Base-by-base conservation (phyloP, 2,888 invertebrate species). In the Meiosimyza platycephala region DNA sequence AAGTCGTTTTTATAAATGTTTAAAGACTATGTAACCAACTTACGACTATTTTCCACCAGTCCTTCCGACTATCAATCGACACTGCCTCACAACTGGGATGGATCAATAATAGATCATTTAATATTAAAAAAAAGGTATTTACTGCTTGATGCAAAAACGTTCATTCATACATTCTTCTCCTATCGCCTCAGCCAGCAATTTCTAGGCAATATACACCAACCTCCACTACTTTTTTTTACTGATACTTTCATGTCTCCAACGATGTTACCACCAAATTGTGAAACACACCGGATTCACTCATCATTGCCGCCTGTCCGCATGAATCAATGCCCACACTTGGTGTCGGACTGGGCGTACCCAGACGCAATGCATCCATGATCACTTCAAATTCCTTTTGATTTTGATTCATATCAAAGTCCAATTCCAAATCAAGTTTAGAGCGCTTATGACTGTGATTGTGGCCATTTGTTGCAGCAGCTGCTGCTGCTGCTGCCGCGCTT, bases 251-350 rank as follows among this genome's bases (percentile, higher is more conserved):
- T 85, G 87, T 87, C 78, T 87, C 87, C 78, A 87, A 77, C 54
- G 87, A 87, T 62, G 87, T 87, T 7, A 87, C 87, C 22, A 87
- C 87, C 77, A 87, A 80, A 80, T 87, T 87, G 75, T 87, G 87
- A 75, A 87, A 87, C 63, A 86, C 85, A 74, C 83, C 83, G 71
- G 85, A 81, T 74, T 92, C 92, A 80, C 90, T 90, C 88, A 92
- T 90, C 80, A 91, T 91, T 63, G 91, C 90, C 79, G 92, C 92
- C 76, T 87, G 87, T 47, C 92, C 92, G 81, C 92, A 92, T 72
- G 89, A 89, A 81, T 88, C 89, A 78, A 86, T 83, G 50, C 81
- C 82, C 78, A 78, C 74, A 74, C 80, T 82, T 71, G 83, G 79
- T 64, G 84, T 82, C 50, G 82, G 84, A 77, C 82, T 85, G 15